Base-by-base conservation (phyloP, 2,888 invertebrate genomes). In the Lomographa bimaculata region DNA sequence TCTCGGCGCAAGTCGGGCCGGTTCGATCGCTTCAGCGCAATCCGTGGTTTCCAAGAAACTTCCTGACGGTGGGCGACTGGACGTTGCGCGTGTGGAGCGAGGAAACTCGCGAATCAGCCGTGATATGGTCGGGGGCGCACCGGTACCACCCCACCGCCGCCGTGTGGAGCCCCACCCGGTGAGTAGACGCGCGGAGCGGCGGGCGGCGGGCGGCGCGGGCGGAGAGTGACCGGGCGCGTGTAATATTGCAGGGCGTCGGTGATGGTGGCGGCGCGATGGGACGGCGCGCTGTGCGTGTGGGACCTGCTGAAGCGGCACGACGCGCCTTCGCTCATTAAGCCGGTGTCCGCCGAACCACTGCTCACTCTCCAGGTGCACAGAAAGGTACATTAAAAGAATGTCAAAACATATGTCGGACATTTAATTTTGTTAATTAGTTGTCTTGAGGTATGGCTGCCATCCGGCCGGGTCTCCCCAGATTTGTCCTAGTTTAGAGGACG, bases 1-100 rank as follows among this genome's bases (percentile, higher is more conserved):
- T 91, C 60, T 74, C 80, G 7, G 91, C 94, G 3, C 96, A 97
- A 63, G 81, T 94, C 41, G 98, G 98, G 0, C 96, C 97, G 0
- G 94, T 98, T 1, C 92, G 94, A 68, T 92, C 96, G 2, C 86
- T 98, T 34, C 94, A 97, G 66, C 92, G 98, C 46, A 98, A 98
- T 86, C 96, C 98, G 0, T 94, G 93, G 11, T 97, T 97, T 80
- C 92, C 96, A 1, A 98, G 98, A 81, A 97, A 97, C 76, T 98
- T 98, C 78, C 85, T 98, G 41, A 95, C 97, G 0, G 94, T 98
- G 23, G 98, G 98, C 1, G 98, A 98, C 79, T 98, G 97, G 96
- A 95, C 96, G 23, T 94, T 95, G 0, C 91, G 94, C 56, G 94
- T 98, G 56, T 98, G 97, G 97, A 96, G 97, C 1, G 98, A 98